These are phyloP conservation scores for Eira barbara DNA, from an alignment of 2,113 vertebrate genomes.

Conservation along the genomic window DNA sequence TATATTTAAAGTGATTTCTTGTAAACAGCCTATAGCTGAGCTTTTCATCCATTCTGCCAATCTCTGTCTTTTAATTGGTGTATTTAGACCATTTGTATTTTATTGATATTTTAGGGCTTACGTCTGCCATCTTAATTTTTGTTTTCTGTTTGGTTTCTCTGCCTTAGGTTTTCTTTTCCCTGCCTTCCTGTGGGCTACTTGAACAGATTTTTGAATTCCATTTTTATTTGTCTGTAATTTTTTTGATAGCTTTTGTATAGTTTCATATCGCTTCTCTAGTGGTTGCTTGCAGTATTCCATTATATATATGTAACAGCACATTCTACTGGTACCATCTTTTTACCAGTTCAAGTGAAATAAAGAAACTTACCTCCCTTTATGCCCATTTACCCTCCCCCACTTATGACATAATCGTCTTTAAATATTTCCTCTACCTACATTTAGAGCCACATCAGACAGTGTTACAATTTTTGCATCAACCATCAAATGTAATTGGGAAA, in stretches of 20 bases:
- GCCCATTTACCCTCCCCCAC: neutral
- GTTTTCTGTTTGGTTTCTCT: neutral
- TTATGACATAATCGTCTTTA: neutral
- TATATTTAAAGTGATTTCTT: neutral
- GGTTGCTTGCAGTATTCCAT: neutral
- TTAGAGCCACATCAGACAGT: neutral
- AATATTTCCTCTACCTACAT: neutral
- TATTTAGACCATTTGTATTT: neutral
- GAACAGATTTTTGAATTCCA: neutral
- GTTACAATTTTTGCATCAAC: neutral
- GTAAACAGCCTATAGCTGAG: neutral
- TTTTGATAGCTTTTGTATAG: neutral
- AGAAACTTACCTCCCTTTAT: neutral
- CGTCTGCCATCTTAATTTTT: neutral
- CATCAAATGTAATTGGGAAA: neutral
- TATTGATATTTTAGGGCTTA: neutral
- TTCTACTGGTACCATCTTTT: neutral
- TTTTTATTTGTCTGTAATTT: neutral
- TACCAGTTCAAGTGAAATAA: neutral
- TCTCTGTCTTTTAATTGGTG: neutral
- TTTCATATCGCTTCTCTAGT: neutral
- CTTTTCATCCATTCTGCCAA: neutral
- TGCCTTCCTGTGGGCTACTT: neutral
- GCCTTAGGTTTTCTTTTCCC: neutral
- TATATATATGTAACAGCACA: neutral